Conservation (phyloP, 2,888 invertebrate genomes). For the Sesia bembeciformis region DNA sequence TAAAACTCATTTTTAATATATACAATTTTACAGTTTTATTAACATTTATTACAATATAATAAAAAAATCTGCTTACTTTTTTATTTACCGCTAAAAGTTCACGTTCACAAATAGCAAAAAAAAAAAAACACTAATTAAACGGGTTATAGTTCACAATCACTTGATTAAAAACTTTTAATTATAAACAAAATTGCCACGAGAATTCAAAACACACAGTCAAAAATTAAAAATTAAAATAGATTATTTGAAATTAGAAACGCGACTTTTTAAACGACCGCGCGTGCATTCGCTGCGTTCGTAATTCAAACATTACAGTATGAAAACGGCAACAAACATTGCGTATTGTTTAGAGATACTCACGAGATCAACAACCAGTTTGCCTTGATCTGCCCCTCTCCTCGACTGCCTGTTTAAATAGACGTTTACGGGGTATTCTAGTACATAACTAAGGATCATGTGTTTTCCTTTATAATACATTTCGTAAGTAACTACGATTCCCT, state of each 20-base stretch:
- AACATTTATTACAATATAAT: too few species aligned
- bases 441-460: neutral
- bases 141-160: neutral
- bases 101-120: too few species aligned
- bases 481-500: constrained; percentile 2
- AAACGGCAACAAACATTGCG: constrained; percentile 2
- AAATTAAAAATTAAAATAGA: neutral
- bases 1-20: too few species aligned
- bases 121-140: too few species aligned
- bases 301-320: constrained; percentile 1
- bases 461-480: neutral
- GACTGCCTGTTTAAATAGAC: neutral
- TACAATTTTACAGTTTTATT: too few species aligned
- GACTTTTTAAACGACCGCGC: neutral
- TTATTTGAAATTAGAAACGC: neutral
- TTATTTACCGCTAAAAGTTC: too few species aligned
- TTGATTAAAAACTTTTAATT: neutral
- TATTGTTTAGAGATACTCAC: neutral
- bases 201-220: neutral
- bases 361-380: neutral
- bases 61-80: too few species aligned
- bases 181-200: neutral
- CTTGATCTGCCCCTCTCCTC: neutral
- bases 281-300: neutral
- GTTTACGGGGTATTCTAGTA: neutral